Evolutionary conservation across 2,888 invertebrate genomes (phyloP).

Genomic region (Idaea straminata): DNA sequence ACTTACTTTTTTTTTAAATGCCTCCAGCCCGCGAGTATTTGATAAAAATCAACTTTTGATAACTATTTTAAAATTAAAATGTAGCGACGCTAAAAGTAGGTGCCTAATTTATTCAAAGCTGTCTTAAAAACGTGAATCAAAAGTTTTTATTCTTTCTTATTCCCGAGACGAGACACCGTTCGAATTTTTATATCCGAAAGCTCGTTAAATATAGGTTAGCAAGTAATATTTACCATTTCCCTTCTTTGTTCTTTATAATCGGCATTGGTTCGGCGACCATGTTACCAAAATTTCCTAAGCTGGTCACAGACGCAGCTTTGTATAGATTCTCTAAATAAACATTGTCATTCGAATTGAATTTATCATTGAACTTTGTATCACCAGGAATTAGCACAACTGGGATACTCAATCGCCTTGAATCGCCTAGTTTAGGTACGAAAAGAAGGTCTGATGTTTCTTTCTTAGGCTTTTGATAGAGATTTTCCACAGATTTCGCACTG

Average conservation of each 20-base stretch:
- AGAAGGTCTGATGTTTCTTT: conserved; percentile 55
- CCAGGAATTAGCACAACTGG: conserved; percentile 66
- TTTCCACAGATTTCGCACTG: conserved; percentile 62
- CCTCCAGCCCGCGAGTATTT: too few relatives aligned
- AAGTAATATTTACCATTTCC: conserved; percentile 65
- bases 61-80: background rate
- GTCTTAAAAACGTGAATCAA: conserved; percentile 10
- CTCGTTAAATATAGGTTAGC: conserved; percentile 11
- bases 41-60: too few relatives aligned
- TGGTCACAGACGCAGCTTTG: conserved; percentile 70
- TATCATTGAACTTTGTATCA: conserved; percentile 50
- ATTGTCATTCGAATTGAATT: conserved; percentile 69
- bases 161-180: conserved; percentile 20
- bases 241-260: conserved; percentile 72
- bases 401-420: conserved; percentile 64
- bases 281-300: conserved; percentile 69
- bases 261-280: conserved; percentile 71
- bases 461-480: conserved; percentile 51
- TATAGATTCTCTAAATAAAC: conserved; percentile 71
- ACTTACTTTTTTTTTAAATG: too few relatives aligned
- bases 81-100: background rate
- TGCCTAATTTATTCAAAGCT: conserved; percentile 1
- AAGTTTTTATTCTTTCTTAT: conserved; percentile 18
- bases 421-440: conserved; percentile 59
- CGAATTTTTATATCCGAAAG: conserved; percentile 19